A percentile compares a stretch with the other conserved stretches of the same genome.
These are phyloP conservation scores for Helicoverpa assulta DNA, from an alignment of 2,888 invertebrate genomes.

Conservation along the genomic window DNA sequence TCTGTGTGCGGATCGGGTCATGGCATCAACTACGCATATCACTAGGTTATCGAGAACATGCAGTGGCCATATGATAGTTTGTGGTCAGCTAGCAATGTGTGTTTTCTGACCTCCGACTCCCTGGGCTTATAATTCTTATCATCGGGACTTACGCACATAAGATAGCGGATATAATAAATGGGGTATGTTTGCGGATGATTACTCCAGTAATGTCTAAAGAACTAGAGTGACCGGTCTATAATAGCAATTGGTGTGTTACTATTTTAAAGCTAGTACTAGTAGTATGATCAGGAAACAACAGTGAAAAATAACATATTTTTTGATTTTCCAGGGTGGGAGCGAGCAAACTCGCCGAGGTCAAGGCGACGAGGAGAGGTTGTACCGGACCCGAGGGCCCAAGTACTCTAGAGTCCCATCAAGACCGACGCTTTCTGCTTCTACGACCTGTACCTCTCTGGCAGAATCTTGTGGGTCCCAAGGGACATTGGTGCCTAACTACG, in stretches of 20 bases:
- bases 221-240: constrained; percentile 71
- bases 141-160: constrained; percentile 81
- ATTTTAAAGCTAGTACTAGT: constrained; percentile 26
- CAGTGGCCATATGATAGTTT: constrained; percentile 77
- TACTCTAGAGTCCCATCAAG: constrained; percentile 87
- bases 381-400: constrained; percentile 82
- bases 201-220: constrained; percentile 79
- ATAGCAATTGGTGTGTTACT: constrained; percentile 66
- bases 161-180: constrained; percentile 88
- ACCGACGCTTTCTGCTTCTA: constrained; percentile 90
- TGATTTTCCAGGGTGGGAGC: constrained; percentile 82
- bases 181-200: constrained; percentile 83
- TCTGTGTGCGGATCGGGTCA: constrained; percentile 74
- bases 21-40: constrained; percentile 72
- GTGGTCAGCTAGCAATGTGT: constrained; percentile 82
- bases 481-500: constrained; percentile 84
- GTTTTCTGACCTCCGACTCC: constrained; percentile 81
- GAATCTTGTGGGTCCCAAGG: constrained; percentile 87
- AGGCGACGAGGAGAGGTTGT: constrained; percentile 85
- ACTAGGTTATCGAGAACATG: constrained; percentile 85
- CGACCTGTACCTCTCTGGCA: constrained; percentile 91
- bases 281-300: constrained; percentile 15
- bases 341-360: constrained; percentile 84
- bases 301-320: constrained; percentile 51
- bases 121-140: constrained; percentile 81